Evolutionary conservation across 2,888 invertebrate species (phyloP).

Genomic region (Xylota segnis): DNA sequence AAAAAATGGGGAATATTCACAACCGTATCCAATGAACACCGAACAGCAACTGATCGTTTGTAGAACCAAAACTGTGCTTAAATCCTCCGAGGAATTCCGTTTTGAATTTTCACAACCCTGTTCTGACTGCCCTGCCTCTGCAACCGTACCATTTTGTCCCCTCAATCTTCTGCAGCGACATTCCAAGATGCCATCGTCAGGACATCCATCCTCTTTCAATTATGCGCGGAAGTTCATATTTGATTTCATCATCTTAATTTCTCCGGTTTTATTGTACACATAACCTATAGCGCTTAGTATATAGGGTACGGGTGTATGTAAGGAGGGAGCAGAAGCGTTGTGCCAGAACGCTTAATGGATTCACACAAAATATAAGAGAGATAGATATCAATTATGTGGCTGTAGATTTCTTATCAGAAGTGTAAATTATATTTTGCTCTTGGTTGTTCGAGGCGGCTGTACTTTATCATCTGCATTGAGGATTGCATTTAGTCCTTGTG

Average conservation of each 20-base stretch:
- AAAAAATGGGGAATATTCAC: slow-evolving; percentile 64
- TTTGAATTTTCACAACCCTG: slow-evolving; percentile 29
- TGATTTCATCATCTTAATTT: slow-evolving; percentile 73
- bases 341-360: slow-evolving; percentile 37
- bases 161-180: slow-evolving; percentile 54
- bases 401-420: slow-evolving; percentile 62
- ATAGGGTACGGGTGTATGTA: not conserved
- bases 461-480: slow-evolving; percentile 40
- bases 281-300: slow-evolving; percentile 30
- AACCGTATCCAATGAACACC: slow-evolving; percentile 80
- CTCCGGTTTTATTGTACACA: slow-evolving; percentile 44
- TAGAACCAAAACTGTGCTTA: slow-evolving; percentile 75
- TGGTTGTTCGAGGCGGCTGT: not conserved
- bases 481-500: too few species aligned
- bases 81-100: slow-evolving; percentile 81
- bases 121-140: not conserved
- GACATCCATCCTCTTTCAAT: slow-evolving; percentile 71
- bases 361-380: slow-evolving; percentile 42
- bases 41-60: slow-evolving; percentile 83
- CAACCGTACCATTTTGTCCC: slow-evolving; percentile 1
- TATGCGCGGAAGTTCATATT: slow-evolving; percentile 74
- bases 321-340: slow-evolving; percentile 17
- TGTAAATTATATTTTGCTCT: slow-evolving; percentile 31
- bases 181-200: slow-evolving; percentile 72
- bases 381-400: slow-evolving; percentile 58